Base-by-base conservation (phyloP, 2,113 vertebrate species). In the Cisticola juncidis region DNA sequence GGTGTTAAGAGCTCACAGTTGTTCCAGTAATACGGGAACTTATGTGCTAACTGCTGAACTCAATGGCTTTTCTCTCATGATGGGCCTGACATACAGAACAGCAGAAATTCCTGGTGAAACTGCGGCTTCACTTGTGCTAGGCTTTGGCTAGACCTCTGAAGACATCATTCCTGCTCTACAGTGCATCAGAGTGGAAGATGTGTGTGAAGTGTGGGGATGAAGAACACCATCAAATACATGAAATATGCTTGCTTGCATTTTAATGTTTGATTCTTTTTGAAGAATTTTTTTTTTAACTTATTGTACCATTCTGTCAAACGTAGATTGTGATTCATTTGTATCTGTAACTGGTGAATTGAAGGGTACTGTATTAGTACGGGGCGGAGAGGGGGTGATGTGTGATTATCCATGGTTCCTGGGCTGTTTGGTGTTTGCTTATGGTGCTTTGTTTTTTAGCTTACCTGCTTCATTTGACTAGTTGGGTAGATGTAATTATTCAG, bases 111-210 rank as follows among this genome's bases (percentile, higher is more conserved):
- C 6, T n/a, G 3, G 40, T 20, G 66, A 25, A 89, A 29, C 33
- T 20, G 36, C 24, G 23, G 19, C 54, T 69, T 69, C 23, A 1
- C 38, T 56, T 85, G 4, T 53, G 14, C 29, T 35, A 2, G 20
- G 9, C 40, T 42, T 12, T 23, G 8, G 31, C 2, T 5, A 42
- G 62, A 38, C 20, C 18, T 71, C 13, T 76, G 94, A 58, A 53
- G 83, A 80, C 2, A 0, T 17, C 1, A 0, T 38, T 92, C 8
- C 45, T 33, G 6, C 71, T 83, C 47, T 50, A 6, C 40, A 35
- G 2, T 54, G 16, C 6, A 0, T 66, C 40, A 1, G 3, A 48
- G 11, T n/a, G 21, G 74, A 95, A 69, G 42, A 72, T 11, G 1
- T 12, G 4, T 44, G 1, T 66, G 57, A 64, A 61, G 54, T 29